Conservation (phyloP, 1,140 invertebrate genomes). For the Pararge aegeria region DNA sequence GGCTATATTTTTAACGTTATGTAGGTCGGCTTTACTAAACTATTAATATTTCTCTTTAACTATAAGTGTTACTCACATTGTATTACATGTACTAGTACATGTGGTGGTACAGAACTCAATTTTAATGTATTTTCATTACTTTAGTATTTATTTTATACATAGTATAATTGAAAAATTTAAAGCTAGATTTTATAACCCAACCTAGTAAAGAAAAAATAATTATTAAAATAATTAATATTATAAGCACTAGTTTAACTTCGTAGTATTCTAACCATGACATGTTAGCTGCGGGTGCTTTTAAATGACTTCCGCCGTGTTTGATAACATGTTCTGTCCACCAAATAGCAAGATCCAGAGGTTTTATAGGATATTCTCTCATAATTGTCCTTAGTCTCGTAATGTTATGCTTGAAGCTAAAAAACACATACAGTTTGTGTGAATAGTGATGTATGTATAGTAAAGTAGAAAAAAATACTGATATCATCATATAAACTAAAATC, state of each 20-base stretch:
- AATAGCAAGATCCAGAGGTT: conserved; percentile 25
- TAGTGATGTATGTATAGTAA: no score
- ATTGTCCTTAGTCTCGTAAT: conserved; percentile 19
- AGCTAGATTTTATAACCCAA: background rate
- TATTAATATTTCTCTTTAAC: no score
- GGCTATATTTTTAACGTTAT: no score
- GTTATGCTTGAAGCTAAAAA: conserved; percentile 29
- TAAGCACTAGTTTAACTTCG: conserved; percentile 25
- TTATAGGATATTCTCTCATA: conserved; percentile 19
- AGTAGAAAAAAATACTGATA: no score
- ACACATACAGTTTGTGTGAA: no score
- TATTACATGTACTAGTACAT: no score
- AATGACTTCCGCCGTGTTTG: conserved; percentile 22
- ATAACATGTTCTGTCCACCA: conserved; percentile 33
- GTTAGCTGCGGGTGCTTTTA: conserved; percentile 26
- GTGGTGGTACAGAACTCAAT: no score
- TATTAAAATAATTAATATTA: background rate
- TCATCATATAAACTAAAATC: no score
- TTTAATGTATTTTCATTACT: background rate
- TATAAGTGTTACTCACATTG: no score
- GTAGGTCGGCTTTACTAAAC: no score
- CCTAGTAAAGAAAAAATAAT: background rate
- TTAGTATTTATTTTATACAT: background rate
- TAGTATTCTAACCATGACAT: conserved; percentile 33
- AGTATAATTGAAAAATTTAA: background rate